Percentiles rank a stretch among this genome's conserved stretches.
phyloP scores from a whole-genome alignment of 1,140 invertebrate species.

The Trichoplusia ni region DNA sequence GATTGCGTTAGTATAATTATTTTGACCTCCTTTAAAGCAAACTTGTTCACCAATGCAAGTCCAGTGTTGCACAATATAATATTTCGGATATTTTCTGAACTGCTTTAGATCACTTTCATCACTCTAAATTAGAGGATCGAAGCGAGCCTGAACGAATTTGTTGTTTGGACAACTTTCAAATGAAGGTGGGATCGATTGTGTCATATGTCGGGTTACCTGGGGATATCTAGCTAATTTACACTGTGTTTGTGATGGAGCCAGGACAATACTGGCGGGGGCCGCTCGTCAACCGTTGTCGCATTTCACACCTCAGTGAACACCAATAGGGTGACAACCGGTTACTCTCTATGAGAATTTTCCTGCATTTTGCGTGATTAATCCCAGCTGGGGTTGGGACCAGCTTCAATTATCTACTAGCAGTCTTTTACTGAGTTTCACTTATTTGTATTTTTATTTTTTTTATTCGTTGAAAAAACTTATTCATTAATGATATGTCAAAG shows the following conservation, averaged over 20 bases:
- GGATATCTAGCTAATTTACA: no score
- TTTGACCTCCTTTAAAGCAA: slow-evolving; percentile 45
- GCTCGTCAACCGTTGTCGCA: neutral
- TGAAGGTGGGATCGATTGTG: neutral
- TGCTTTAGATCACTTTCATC: slow-evolving; percentile 12
- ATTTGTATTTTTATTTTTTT: no score
- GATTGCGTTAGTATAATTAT: slow-evolving; percentile 47
- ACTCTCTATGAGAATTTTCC: no score
- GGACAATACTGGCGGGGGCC: neutral
- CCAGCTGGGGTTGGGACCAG: no score
- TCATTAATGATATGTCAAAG: no score
- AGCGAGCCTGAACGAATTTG: neutral
- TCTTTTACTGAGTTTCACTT: no score
- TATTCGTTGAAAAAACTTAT: no score
- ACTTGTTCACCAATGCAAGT: slow-evolving; percentile 30
- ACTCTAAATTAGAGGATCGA: neutral
- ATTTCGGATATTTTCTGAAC: neutral
- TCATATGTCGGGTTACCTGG: no score
- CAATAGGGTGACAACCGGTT: neutral
- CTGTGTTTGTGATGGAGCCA: neutral
- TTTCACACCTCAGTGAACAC: neutral
- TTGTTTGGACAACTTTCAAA: neutral
- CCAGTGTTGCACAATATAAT: slow-evolving; percentile 30
- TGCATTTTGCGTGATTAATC: no score
- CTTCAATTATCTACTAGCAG: no score